Base-by-base conservation (phyloP, 2,888 invertebrate genomes). In the Teleogryllus oceanicus region DNA sequence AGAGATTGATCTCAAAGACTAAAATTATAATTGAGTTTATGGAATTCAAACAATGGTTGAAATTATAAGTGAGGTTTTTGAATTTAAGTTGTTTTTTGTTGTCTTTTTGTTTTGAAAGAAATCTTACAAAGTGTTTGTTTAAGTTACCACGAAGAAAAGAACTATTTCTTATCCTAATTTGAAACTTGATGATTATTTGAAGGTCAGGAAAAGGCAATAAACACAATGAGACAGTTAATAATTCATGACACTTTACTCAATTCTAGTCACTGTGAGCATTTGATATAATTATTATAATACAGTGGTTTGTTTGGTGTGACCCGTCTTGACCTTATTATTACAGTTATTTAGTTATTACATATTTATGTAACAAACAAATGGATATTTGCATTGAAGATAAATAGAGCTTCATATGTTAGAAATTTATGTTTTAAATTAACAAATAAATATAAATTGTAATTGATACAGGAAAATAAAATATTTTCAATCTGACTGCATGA, bases 281-380 rank as follows among this genome's bases (percentile, higher is more conserved):
- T 81, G 78, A 80, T 81, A 81, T 81, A 80, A 80, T 81, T 80
- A 79, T 80, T 81, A 81, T 81, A 80, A 80, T 81, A 81, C 80
- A 81, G 51, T 79, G 79, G 80, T 81, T 81, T 80, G 75, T 78
- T 81, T 81, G 80, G 80, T 76, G 79, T 78, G 79, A 81, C 80
- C 80, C 81, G 80, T 81, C 81, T 80, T 80, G 80, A 78, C 80
- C 81, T 76, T 79, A 81, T 81, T 81, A 80, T 80, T 81, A 81
- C 81, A 81, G 80, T 81, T 78, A 80, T 81, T 80, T 81, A 79
- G 75, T 81, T 80, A 80, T 76, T 79, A 80, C 80, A 80, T 75
- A 80, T 78, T 80, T 81, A 78, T 81, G 77, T 80, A 81, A 81
- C 81, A 81, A 81, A 79, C 80, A 79, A 76, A 76, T 78, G 77